Evolutionary conservation across 2,888 invertebrate species (phyloP).

Genomic region (Plebejus anna): DNA sequence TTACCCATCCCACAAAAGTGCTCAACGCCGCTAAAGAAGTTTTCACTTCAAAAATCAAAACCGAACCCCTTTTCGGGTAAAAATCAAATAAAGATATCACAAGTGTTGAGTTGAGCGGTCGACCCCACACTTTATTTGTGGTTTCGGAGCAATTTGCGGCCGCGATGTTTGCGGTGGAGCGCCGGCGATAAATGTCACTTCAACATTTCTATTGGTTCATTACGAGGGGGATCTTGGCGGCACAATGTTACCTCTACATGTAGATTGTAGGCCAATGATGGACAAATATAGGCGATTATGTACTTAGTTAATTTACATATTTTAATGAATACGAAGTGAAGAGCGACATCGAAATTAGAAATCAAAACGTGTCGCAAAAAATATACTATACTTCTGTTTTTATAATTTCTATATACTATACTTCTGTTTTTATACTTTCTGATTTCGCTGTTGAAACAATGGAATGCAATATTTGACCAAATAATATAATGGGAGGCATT

Average conservation of each 20-base stretch:
- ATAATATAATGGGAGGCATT: no score
- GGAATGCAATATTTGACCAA: no score
- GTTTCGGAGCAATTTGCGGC: constrained; percentile 59
- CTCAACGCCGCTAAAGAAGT: no score
- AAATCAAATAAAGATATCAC: not conserved
- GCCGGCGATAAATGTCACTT: not conserved
- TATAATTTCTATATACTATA: no score
- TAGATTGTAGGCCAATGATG: not conserved
- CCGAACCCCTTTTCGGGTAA: not conserved
- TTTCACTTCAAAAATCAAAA: not conserved
- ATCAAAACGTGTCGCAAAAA: no score
- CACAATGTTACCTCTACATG: not conserved
- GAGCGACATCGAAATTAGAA: no score
- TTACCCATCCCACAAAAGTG: no score
- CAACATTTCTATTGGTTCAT: constrained; percentile 21
- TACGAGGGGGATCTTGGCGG: not conserved
- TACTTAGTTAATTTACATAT: no score
- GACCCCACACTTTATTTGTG: constrained; percentile 34
- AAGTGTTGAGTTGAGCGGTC: not conserved
- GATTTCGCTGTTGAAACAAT: no score
- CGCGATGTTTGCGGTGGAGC: constrained; percentile 49
- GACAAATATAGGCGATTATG: not conserved
- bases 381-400: no score
- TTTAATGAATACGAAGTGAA: no score
- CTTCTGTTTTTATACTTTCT: no score